Evolutionary conservation across 2,888 invertebrate species (phyloP).

Genomic region (Dicycla oo): DNA sequence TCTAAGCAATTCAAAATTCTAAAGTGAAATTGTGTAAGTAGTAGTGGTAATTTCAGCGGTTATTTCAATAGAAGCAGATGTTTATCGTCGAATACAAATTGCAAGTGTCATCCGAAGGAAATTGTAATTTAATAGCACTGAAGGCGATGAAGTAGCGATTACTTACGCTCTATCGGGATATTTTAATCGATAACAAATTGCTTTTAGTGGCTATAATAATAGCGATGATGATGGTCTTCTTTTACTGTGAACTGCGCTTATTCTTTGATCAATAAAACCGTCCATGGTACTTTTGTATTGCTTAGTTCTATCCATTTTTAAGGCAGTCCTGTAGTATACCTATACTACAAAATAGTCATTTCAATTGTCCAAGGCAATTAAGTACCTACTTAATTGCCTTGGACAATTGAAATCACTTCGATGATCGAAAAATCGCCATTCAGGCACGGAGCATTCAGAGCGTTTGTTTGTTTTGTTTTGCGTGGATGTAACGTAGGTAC

Average conservation of each 20-base stretch:
- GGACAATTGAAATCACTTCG: not conserved
- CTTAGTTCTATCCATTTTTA: not conserved
- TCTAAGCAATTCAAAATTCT: not conserved
- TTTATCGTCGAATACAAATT: constrained; percentile 55
- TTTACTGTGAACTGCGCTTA: not conserved
- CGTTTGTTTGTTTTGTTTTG: too few relatives aligned
- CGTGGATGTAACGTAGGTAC: too few relatives aligned
- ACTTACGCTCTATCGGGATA: constrained; percentile 44
- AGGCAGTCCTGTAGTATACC: too few relatives aligned
- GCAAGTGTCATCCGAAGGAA: constrained; percentile 56
- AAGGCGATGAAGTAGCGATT: constrained; percentile 46
- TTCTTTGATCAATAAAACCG: not conserved
- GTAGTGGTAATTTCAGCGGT: constrained; percentile 23
- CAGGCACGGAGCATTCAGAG: too few relatives aligned
- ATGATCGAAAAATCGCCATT: too few relatives aligned
- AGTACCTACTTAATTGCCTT: not conserved
- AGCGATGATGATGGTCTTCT: not conserved
- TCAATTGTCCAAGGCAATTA: too few relatives aligned
- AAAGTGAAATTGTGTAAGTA: constrained; percentile 28
- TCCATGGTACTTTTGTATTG: not conserved
- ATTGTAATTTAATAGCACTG: constrained; percentile 53
- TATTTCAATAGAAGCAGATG: constrained; percentile 53
- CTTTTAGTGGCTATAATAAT: constrained; percentile 27
- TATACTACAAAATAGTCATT: too few relatives aligned
- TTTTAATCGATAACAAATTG: constrained; percentile 55